Base-by-base conservation (phyloP, 2,113 vertebrate species). In the Gallinago jamesoni region DNA sequence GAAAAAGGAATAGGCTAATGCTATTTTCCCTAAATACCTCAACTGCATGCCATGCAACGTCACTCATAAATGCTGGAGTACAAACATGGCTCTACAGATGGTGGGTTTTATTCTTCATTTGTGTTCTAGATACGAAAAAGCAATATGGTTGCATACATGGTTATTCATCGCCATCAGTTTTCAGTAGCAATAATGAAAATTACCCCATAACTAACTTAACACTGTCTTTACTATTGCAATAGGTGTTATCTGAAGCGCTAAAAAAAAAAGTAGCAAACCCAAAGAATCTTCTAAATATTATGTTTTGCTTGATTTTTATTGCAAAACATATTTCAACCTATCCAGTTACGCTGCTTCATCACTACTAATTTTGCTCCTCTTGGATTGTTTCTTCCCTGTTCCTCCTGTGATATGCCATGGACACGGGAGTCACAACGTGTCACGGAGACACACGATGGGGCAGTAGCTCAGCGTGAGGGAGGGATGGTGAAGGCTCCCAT, bases 371-470 rank as follows among this genome's bases (percentile, higher is more conserved):
- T 43, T 78, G 37, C 35, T 28, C 12, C 28, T 74, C 43, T 41
- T 35, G 24, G 24, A 45, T 39, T 50, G 37, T 50, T 87, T 75
- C 47, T 80, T 68, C n/a, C 9, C 27, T 50, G 11, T 63, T 74
- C 37, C 28, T 41, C 4, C 13, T 10, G 13, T 30, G 53, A 43
- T 52, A 10, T 48, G 37, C 30, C 20, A 27, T 1, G 25, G 48
- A 45, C 20, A 19, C 35, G 30, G 13, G 21, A 79, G 45, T 23
- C 13, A 1, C 19, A 23, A 31, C 14, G 27, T 18, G 6, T 7
- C 11, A 9, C 0, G 1, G 35, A 75, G 37, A 62, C 3, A 12
- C 5, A 13, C 1, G 8, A 33, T 28, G 25, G 21, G 35, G 28
- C 41, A 41, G n/a, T 2, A 2, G 31, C 35, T 86, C 45, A 79